Evolutionary conservation across 2,113 vertebrate species (phyloP), one percentile per base, ranked within the genome.

Genomic region (Psettodes erumei): DNA sequence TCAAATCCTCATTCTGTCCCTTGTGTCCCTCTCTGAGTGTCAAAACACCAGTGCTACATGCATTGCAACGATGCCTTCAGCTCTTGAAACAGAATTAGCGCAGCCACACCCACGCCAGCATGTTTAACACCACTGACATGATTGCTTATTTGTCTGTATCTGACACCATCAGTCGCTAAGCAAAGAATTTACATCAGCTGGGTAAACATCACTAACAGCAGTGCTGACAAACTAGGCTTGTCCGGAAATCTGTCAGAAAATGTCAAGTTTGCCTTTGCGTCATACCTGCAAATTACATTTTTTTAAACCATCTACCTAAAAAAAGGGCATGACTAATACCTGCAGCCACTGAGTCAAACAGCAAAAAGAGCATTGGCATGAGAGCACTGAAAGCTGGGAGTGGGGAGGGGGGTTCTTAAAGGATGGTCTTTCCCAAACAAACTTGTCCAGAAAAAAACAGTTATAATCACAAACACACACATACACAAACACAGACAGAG

Each of bases 381-480:
- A 60, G 53, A 67, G 47, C 25, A 3, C 25, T 59, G 73, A 63
- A 48, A 15, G 51, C 64, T 30, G 40, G 15, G 68, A 70, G 42
- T 27, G 43, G 11, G 69, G 58, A 25, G 8, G 11, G 53, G 21
- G 30, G 65, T 77, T 67, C 68, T 47, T 51, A 2, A 33, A 72
- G 54, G 65, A 30, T 16, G 18, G 23, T 71, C 55, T 79, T 75
- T 77, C 85, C 76, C 37, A 21, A 85, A 77, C 19, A 43, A 21
- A 71, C 40, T 30, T 65, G 67, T 77, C 71, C 81, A 77, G 62
- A 81, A 79, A 76, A 66, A 54, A 11, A 45, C 47, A 1, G 50
- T 83, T 75, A 67, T 38, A 65, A 82, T 71, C 66, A 79, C 74
- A 83, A 42, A 75, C 70, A 84, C 48, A 75, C 53, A 77, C 42